Percentiles rank a stretch among this genome's conserved stretches.
Evolutionary conservation across 2,113 vertebrate genomes (phyloP).

Genomic region (Morone saxatilis): DNA sequence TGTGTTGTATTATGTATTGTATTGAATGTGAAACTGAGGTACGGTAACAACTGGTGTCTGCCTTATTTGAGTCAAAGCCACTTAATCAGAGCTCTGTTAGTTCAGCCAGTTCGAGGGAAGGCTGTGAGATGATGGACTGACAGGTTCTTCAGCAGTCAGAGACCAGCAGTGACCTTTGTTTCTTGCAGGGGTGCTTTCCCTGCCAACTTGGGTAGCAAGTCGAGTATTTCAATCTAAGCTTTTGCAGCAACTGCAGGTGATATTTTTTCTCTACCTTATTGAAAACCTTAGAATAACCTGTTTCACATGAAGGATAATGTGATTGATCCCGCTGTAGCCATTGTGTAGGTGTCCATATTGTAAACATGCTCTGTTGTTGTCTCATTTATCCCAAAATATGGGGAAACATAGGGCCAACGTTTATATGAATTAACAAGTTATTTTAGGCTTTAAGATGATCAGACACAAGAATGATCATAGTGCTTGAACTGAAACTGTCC

Average conservation of each 20-base stretch:
- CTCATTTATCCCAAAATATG: not conserved
- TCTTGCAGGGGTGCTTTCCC: conserved; percentile 3
- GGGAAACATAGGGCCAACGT: not conserved
- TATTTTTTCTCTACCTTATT: not conserved
- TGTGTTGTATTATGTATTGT: too few relatives aligned
- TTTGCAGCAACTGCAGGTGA: not conserved
- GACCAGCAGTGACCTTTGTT: conserved; percentile 32
- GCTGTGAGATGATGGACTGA: conserved; percentile 8
- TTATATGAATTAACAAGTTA: not conserved
- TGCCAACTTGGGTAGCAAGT: conserved; percentile 7
- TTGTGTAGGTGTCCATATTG: not conserved
- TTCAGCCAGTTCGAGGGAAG: not conserved
- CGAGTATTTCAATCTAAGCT: not conserved
- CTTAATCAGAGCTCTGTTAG: not conserved
- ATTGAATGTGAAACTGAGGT: too few relatives aligned
- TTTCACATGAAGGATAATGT: not conserved
- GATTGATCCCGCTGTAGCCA: not conserved
- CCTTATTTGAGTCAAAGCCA: not conserved
- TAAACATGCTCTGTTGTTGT: not conserved
- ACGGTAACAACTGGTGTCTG: not conserved
- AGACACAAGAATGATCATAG: not conserved
- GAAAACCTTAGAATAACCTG: conserved; percentile 4
- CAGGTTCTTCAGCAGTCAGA: conserved; percentile 29
- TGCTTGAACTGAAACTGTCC: conserved; percentile 9
- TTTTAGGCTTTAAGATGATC: not conserved